phyloP scores from a whole-genome alignment of 2,113 vertebrate genomes.

The Lepus timidus region DNA sequence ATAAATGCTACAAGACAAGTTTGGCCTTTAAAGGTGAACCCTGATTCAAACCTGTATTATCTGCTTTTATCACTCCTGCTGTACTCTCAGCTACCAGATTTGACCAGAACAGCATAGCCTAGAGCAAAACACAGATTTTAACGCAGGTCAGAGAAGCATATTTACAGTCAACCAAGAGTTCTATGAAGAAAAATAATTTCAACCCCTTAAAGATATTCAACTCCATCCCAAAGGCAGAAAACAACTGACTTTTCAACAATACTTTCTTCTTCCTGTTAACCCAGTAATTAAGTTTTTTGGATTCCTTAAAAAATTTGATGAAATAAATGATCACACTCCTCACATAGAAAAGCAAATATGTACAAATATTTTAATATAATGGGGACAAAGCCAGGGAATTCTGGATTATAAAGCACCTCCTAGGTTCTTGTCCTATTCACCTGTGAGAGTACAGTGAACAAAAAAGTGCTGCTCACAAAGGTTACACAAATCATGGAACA shows the following conservation, averaged over 20 bases:
- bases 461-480: not conserved
- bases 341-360: slow-evolving; percentile 29
- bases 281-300: not conserved
- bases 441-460: not conserved
- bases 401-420: not conserved
- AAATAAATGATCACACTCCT: not conserved
- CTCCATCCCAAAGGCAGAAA: slow-evolving; percentile 29
- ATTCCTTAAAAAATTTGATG: not conserved
- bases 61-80: slow-evolving; percentile 26
- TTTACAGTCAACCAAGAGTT: slow-evolving; percentile 85
- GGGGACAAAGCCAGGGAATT: not conserved
- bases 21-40: slow-evolving; percentile 40
- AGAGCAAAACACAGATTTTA: slow-evolving; percentile 33
- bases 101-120: slow-evolving; percentile 59
- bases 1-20: slow-evolving; percentile 55
- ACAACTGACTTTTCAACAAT: not conserved
- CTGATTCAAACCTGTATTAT: slow-evolving; percentile 64
- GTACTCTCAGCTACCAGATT: slow-evolving; percentile 46
- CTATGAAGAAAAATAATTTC: not conserved
- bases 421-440: not conserved
- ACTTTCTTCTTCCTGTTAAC: slow-evolving; percentile 11
- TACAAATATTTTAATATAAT: not conserved
- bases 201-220: slow-evolving; percentile 54
- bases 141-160: slow-evolving; percentile 59
- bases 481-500: not conserved